phyloP scores from a whole-genome alignment of 2,113 vertebrate species.

The Labeo rohita region DNA sequence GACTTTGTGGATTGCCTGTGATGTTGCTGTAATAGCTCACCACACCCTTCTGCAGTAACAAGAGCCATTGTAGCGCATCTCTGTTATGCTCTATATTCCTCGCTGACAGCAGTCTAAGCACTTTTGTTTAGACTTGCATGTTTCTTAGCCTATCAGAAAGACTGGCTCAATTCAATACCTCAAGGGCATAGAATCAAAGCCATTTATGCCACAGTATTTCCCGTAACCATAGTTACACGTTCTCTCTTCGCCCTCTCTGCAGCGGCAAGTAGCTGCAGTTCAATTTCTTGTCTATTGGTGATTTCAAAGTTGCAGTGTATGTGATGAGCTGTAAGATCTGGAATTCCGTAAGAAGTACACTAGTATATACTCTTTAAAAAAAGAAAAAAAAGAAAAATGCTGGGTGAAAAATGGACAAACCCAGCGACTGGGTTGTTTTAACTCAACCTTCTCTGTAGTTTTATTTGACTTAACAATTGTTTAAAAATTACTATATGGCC shows the following conservation, averaged over 20 bases:
- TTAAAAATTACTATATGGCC: too few relatives aligned
- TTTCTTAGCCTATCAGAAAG: conserved; percentile 21
- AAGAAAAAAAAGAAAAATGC: too few relatives aligned
- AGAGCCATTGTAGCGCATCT: not conserved
- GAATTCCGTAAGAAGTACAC: not conserved
- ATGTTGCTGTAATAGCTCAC: not conserved
- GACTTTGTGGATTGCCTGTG: not conserved
- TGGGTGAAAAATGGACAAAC: too few relatives aligned
- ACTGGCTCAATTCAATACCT: conserved; percentile 24
- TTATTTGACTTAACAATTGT: not conserved
- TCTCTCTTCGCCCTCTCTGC: not conserved
- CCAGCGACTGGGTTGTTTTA: too few relatives aligned
- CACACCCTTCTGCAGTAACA: conserved; percentile 11
- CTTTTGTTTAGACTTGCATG: conserved; percentile 4
- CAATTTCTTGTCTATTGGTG: not conserved
- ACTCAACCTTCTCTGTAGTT: too few relatives aligned
- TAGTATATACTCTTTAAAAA: not conserved
- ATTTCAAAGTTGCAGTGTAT: not conserved
- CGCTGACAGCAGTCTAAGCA: not conserved
- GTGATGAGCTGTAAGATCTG: not conserved
- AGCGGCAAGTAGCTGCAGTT: not conserved
- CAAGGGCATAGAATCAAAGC: conserved; percentile 40
- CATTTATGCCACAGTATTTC: conserved; percentile 40
- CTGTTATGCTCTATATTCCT: not conserved
- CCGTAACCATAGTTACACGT: conserved; percentile 46